Evolutionary conservation across 2,888 invertebrate species (phyloP).

Genomic region (Epirrhoe alternata): DNA sequence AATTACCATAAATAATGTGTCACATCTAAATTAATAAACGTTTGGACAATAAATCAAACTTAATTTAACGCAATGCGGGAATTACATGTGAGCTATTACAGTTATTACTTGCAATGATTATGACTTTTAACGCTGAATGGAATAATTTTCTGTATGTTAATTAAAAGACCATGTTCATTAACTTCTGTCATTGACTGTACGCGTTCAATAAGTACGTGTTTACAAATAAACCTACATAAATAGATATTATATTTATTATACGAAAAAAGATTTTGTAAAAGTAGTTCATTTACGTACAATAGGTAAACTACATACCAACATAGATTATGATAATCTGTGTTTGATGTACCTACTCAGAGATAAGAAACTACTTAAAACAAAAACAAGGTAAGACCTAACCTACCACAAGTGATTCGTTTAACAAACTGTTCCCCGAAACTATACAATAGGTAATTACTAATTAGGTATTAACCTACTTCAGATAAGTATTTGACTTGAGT

Average conservation of each 20-base stretch:
- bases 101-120: conserved; percentile 56
- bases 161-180: neutral
- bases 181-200: no score
- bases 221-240: no score
- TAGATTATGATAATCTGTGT: neutral
- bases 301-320: no score
- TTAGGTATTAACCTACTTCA: neutral
- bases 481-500: neutral
- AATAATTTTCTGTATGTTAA: neutral
- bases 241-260: no score
- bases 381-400: neutral
- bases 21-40: conserved; percentile 74
- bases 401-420: neutral
- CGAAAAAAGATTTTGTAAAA: no score
- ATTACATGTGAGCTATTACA: conserved; percentile 58
- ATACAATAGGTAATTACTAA: conserved; percentile 1
- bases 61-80: conserved; percentile 66
- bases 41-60: conserved; percentile 69
- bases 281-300: no score
- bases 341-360: neutral
- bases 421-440: neutral
- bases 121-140: conserved; percentile 3
- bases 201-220: neutral
- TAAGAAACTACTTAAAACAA: neutral
- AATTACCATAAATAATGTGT: conserved; percentile 70